Evolutionary conservation across 1,140 invertebrate genomes (phyloP).

Genomic region (Rhopalosiphum padi): DNA sequence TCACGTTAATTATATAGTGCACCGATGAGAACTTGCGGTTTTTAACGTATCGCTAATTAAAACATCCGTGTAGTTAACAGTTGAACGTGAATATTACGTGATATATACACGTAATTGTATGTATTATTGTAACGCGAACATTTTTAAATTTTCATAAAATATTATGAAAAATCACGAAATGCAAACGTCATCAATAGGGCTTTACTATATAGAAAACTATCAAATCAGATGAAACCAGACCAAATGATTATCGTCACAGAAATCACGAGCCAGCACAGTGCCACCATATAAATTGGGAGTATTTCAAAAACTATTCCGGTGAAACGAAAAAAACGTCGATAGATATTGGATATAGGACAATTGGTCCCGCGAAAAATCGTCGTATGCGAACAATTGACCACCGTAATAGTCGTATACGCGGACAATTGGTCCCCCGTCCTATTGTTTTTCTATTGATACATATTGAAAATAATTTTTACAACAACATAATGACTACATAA

Average conservation of each 20-base stretch:
- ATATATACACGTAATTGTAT: background rate
- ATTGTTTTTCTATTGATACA: too few relatives aligned
- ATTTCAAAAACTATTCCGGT: background rate
- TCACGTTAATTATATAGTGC: background rate
- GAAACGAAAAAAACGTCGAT: background rate
- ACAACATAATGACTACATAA: too few relatives aligned
- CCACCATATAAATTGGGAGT: background rate
- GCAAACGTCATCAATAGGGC: too few relatives aligned
- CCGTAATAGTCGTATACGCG: background rate
- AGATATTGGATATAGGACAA: too few relatives aligned
- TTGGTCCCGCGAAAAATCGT: background rate
- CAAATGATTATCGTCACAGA: background rate
- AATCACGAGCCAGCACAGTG: background rate
- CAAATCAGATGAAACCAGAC: background rate
- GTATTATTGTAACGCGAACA: background rate
- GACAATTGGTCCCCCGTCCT: background rate
- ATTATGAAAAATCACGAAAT: background rate
- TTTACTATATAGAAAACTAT: background rate
- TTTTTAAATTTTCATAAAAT: background rate
- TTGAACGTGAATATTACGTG: background rate
- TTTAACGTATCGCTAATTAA: background rate
- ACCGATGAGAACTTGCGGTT: background rate
- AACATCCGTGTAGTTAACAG: background rate
- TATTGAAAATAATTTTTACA: too few relatives aligned
- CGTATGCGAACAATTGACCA: background rate